Evolutionary conservation across 1,140 invertebrate species (phyloP).

Genomic region (Centruroides vittatus): DNA sequence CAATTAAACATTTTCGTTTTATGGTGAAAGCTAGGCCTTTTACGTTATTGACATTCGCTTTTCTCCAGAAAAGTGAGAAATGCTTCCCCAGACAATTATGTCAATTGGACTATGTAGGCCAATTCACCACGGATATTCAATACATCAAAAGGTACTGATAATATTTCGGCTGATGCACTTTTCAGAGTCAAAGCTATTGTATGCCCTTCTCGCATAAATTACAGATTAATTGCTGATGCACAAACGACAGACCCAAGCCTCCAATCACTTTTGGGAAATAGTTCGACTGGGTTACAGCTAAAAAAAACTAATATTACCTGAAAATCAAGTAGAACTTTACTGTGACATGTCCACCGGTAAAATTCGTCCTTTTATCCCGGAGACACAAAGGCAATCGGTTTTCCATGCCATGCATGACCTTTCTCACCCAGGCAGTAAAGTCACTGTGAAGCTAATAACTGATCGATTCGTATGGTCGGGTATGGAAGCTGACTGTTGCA

Average conservation of each 20-base stretch:
- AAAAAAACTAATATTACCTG: too few species aligned
- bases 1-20: slow-evolving; percentile 22
- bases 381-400: neutral
- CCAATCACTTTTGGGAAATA: neutral
- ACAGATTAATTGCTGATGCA: neutral
- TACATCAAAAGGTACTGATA: slow-evolving; percentile 26
- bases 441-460: neutral
- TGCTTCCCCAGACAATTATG: slow-evolving; percentile 17
- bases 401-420: neutral
- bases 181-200: neutral
- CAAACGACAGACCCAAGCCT: neutral
- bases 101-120: slow-evolving; percentile 28
- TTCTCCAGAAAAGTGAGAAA: slow-evolving; percentile 10
- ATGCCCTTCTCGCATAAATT: neutral
- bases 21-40: slow-evolving; percentile 24
- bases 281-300: too few species aligned
- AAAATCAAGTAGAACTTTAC: neutral
- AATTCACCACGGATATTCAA: slow-evolving; percentile 27
- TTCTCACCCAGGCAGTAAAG: neutral
- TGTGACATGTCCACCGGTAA: neutral
- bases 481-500: neutral
- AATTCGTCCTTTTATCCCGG: too few species aligned
- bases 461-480: neutral
- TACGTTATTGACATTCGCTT: slow-evolving; percentile 19
- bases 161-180: slow-evolving; percentile 14